Conservation (phyloP, 2,113 vertebrate species). For the Lota lota region DNA sequence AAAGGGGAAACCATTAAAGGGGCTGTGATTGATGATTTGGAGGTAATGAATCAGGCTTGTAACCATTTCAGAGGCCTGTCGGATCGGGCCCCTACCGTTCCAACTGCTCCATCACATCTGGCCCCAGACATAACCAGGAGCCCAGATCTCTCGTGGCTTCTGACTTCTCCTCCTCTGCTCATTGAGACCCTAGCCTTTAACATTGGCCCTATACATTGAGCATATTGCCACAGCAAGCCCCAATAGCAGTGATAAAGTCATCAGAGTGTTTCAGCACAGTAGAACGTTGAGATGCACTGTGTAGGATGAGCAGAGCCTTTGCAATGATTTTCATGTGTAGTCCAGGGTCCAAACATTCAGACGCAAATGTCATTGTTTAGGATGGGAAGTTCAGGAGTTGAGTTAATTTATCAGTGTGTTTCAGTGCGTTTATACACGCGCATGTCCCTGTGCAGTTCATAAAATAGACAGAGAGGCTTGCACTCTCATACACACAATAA, state of each 20-base stretch:
- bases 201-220: not conserved
- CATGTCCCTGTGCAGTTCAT: constrained; percentile 5
- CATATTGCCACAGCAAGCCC: constrained; percentile 18
- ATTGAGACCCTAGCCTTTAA: no score
- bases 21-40: constrained; percentile 78
- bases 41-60: constrained; percentile 75
- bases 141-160: constrained; percentile 28
- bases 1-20: constrained; percentile 79
- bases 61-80: constrained; percentile 70
- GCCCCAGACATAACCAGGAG: constrained; percentile 61
- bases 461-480: not conserved
- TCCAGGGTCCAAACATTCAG: constrained; percentile 11
- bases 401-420: not conserved
- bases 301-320: constrained; percentile 16
- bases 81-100: constrained; percentile 48
- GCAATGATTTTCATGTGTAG: not conserved
- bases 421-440: not conserved
- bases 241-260: constrained; percentile 35
- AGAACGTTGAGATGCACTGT: constrained; percentile 41
- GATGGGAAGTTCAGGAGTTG: not conserved
- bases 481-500: not conserved
- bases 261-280: constrained; percentile 33
- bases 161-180: constrained; percentile 20
- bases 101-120: constrained; percentile 68
- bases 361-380: not conserved